Evolutionary conservation across 2,888 invertebrate genomes (phyloP).

Genomic region (Dryadula phaetusa): DNA sequence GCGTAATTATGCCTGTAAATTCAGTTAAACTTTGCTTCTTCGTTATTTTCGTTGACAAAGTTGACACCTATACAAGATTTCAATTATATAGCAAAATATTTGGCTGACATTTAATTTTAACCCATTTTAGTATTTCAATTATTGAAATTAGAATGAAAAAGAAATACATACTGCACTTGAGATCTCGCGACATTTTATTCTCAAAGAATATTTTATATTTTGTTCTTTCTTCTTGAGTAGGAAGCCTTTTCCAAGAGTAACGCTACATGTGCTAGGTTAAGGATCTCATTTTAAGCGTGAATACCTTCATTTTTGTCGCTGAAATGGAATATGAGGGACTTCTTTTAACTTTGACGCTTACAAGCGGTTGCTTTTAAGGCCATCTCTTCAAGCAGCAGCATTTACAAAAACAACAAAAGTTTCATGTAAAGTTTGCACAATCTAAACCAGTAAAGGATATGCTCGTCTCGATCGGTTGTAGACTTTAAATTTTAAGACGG

Average conservation of each 20-base stretch:
- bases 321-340: constrained; percentile 63
- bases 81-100: background rate
- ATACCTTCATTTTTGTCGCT: constrained; percentile 69
- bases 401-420: constrained; percentile 37
- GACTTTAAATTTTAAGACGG: background rate
- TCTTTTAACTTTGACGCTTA: constrained; percentile 71
- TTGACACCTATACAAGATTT: constrained; percentile 1
- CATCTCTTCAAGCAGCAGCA: constrained; percentile 33
- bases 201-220: constrained; percentile 3
- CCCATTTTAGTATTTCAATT: background rate
- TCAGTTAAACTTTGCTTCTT: constrained; percentile 11
- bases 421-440: constrained; percentile 9
- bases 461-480: background rate
- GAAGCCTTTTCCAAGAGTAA: constrained; percentile 16
- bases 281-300: constrained; percentile 75
- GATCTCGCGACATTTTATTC: background rate
- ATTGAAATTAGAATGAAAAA: no score
- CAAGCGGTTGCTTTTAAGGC: constrained; percentile 48
- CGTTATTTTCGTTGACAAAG: constrained; percentile 18
- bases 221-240: background rate
- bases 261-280: constrained; percentile 34
- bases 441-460: constrained; percentile 12
- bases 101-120: background rate
- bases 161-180: background rate
- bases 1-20: constrained; percentile 23